Percentiles rank a stretch among this genome's conserved stretches.
Evolutionary conservation across 2,113 vertebrate genomes (phyloP).

Genomic region (Passer montanus): DNA sequence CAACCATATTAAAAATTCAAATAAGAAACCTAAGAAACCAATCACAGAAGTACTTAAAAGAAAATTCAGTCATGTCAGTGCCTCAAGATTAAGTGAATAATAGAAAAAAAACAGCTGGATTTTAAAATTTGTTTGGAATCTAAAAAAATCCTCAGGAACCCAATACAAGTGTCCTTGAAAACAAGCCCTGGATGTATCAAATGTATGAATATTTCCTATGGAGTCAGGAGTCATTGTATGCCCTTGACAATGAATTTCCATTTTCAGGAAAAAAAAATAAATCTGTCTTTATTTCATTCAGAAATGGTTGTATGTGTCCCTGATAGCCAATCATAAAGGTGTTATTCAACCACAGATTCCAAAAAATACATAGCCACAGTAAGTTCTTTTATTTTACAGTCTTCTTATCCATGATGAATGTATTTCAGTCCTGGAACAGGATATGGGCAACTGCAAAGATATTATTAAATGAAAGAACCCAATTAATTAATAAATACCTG

Average conservation of each 20-base stretch:
- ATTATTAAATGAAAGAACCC: not conserved
- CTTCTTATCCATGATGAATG: not conserved
- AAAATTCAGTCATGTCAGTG: not conserved
- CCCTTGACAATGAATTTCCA: not conserved
- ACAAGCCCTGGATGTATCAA: not conserved
- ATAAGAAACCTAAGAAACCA: not conserved
- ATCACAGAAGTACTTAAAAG: not conserved
- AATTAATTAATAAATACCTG: not conserved
- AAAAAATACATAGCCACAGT: not conserved
- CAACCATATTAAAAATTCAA: not conserved
- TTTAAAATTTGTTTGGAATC: not conserved
- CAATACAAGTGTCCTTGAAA: not conserved
- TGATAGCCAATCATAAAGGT: not conserved
- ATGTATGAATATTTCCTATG: not conserved
- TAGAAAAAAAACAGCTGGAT: accelerated
- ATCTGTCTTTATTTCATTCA: not conserved
- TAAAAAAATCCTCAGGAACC: not conserved
- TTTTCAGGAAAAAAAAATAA: not conserved
- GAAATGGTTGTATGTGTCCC: not conserved
- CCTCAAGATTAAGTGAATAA: not conserved
- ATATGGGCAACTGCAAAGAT: not conserved
- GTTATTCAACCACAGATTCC: not conserved
- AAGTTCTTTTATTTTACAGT: not conserved
- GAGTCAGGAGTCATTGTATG: not conserved
- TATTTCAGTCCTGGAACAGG: not conserved